Conservation (phyloP, 2,888 invertebrate species). For the Thalpophila matura region DNA sequence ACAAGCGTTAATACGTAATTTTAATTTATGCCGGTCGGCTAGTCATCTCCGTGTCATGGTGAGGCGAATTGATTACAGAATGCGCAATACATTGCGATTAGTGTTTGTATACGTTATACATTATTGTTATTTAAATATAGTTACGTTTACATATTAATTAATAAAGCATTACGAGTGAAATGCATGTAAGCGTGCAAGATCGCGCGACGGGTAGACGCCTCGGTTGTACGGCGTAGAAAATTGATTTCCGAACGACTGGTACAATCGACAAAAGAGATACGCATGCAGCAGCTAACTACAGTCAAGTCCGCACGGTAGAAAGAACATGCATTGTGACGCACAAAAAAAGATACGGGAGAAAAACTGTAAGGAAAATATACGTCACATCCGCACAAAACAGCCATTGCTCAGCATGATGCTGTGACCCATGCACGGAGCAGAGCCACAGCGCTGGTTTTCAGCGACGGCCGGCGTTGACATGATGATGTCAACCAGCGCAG, state of each 20-base stretch:
- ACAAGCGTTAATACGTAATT: constrained; percentile 7
- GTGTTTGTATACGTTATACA: neutral
- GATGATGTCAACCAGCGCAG: no score
- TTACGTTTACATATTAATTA: constrained; percentile 10
- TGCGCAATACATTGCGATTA: neutral
- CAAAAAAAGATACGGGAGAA: no score
- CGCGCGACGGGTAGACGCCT: neutral
- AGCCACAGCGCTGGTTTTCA: no score
- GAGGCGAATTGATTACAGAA: neutral
- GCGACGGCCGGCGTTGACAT: no score
- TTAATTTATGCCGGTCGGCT: neutral
- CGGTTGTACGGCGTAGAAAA: neutral
- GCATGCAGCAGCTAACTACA: no score
- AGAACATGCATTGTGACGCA: no score
- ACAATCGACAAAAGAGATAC: neutral
- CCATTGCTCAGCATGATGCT: no score
- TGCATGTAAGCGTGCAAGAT: constrained; percentile 1
- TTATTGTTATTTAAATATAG: neutral
- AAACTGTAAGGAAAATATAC: no score
- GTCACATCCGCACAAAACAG: no score
- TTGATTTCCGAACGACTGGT: neutral
- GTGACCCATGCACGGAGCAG: no score
- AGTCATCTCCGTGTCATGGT: neutral
- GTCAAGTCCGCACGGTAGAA: no score
- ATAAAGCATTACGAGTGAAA: neutral